Conservation (phyloP, 2,797 vertebrate species). For the Pseudochirops cupreus region DNA sequence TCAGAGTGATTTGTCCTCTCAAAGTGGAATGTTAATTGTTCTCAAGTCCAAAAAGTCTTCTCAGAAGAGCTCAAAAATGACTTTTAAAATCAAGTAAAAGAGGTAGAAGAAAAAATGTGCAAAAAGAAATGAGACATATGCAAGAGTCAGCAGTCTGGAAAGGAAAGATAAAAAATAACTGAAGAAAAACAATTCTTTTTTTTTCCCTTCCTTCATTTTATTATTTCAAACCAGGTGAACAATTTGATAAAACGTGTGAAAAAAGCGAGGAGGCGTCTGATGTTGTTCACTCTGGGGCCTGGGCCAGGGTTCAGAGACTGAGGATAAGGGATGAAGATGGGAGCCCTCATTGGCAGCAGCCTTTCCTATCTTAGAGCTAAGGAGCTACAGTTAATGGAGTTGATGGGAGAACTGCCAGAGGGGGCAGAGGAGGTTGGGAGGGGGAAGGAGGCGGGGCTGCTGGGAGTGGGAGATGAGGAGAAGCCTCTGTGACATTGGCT, state of each 20-base stretch:
- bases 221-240: conserved; percentile 89
- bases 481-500: conserved; percentile 73
- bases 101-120: no score
- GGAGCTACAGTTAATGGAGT: conserved; percentile 81
- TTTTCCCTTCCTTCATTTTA: conserved; percentile 86
- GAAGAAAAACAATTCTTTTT: conserved; percentile 49
- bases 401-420: neutral
- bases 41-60: no score
- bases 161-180: no score
- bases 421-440: conserved; percentile 7
- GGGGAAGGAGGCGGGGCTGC: conserved; percentile 73
- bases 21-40: no score
- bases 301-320: conserved; percentile 61
- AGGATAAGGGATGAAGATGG: conserved; percentile 23
- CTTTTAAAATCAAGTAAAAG: no score
- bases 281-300: conserved; percentile 75
- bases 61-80: no score
- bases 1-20: no score
- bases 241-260: conserved; percentile 86
- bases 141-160: no score
- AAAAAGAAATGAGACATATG: no score
- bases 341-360: conserved; percentile 82
- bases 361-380: conserved; percentile 86
- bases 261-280: conserved; percentile 86
- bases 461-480: conserved; percentile 28